Percentiles rank a stretch among this genome's conserved stretches.
Conservation (phyloP, 2,113 vertebrate genomes). For the Plecotus auritus region DNA sequence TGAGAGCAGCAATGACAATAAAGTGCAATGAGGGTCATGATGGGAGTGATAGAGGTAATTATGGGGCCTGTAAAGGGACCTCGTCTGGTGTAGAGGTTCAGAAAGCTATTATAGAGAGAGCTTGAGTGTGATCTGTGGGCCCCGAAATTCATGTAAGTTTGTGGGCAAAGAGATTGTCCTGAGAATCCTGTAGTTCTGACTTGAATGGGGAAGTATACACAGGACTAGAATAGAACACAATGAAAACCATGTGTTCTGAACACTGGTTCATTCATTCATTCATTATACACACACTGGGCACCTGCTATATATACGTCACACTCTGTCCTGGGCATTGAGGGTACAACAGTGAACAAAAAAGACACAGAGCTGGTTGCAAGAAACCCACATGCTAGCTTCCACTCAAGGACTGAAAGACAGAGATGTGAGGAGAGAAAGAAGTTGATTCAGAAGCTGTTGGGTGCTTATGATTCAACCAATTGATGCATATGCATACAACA, state of each 20-base stretch:
- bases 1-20: background rate
- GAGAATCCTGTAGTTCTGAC: no score
- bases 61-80: background rate
- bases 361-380: background rate
- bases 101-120: background rate
- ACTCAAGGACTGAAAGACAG: background rate
- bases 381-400: background rate
- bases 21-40: background rate
- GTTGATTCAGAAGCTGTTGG: background rate
- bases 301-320: no score
- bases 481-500: rapidly evolving
- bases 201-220: background rate
- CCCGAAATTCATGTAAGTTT: background rate
- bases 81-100: background rate
- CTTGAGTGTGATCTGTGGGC: no score
- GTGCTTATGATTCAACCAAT: background rate
- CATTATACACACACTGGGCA: background rate
- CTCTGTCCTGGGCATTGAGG: background rate
- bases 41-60: background rate
- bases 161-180: background rate
- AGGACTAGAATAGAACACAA: background rate
- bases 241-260: background rate
- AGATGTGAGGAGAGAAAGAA: background rate
- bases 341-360: background rate
- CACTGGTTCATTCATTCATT: background rate